Evolutionary conservation across 2,797 vertebrate species (phyloP).

Genomic region (Masticophis lateralis): DNA sequence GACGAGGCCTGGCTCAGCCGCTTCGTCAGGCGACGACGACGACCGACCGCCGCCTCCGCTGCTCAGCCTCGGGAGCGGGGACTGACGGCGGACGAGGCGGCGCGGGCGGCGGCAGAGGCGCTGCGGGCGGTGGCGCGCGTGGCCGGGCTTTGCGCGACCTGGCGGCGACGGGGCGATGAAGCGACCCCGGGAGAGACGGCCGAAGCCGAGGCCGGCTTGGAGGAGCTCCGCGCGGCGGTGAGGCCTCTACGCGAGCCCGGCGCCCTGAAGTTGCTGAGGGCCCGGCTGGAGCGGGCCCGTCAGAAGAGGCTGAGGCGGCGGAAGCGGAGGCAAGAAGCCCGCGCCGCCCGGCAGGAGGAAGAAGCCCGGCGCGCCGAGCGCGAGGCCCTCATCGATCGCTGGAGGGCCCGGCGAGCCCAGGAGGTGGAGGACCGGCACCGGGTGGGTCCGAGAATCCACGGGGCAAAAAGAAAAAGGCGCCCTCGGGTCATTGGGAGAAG

Average conservation of each 20-base stretch:
- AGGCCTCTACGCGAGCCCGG: slow-evolving; percentile 59
- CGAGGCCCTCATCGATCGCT: slow-evolving; percentile 82
- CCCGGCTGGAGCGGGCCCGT: slow-evolving; percentile 61
- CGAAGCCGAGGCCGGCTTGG: slow-evolving; percentile 15
- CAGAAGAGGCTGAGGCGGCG: slow-evolving; percentile 73
- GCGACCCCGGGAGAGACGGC: slow-evolving; percentile 30
- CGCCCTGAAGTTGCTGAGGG: slow-evolving; percentile 48
- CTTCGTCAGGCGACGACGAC: slow-evolving; percentile 6
- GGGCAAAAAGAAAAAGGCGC: fast-evolving
- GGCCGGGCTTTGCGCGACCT: slow-evolving; percentile 58
- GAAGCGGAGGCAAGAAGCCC: slow-evolving; percentile 60
- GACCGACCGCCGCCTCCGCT: background rate
- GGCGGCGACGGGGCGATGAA: slow-evolving; percentile 44
- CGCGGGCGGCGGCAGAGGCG: slow-evolving; percentile 57
- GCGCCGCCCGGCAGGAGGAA: slow-evolving; percentile 66
- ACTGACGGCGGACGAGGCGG: slow-evolving; percentile 37
- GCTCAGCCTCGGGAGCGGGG: background rate
- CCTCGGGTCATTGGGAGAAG: background rate
- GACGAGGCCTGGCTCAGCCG: slow-evolving; percentile 34
- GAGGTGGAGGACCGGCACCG: slow-evolving; percentile 86
- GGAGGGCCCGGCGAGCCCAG: slow-evolving; percentile 82
- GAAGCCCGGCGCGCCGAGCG: slow-evolving; percentile 68
- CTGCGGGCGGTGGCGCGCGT: slow-evolving; percentile 67
- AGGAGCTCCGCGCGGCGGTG: slow-evolving; percentile 33
- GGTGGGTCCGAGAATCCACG: slow-evolving; percentile 61